Evolutionary conservation across 92 coral and sea anemone species (phyloP), one percentile per base, ranked within the genome.

Genomic region (Epizoanthus rinbou): DNA sequence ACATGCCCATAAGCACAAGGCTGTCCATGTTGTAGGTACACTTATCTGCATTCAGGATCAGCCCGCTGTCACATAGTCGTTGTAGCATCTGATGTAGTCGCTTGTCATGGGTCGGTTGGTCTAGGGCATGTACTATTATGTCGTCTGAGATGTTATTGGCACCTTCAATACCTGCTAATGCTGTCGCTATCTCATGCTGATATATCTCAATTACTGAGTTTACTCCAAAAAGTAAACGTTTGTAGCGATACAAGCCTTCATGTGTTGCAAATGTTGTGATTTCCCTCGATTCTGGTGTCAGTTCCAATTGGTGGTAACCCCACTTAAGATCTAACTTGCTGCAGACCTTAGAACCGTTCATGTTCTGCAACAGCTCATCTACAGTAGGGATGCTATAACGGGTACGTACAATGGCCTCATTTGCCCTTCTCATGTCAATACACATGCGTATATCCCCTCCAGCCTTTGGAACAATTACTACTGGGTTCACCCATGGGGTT

Each of bases 71-170:
- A 8, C 74, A 81, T 69, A 89, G 68, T 17, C 87, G 83, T 21
- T 81, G 63, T 18, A 91, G 80, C 39, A 60, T 59, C 74, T 79
- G 81, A 33, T 74, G 74, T 28, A 91, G 85, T 22, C 81, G 86
- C 85, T 80, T 81, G 74, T 86, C 87, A 79, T 91, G 87, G 41
- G 81, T 86, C 33, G 67, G 68, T 65, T 81, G 67, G 82, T 85
- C 81, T 19, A 73, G 84, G n/a, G 79, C 89, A 50, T 89, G 90
- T 54, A 87, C 89, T 23, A 80, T 83, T 22, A 89, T 92, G 80
- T 92, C 91, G 74, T 92, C 95, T 15, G 92, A 87, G 47, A 84
- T 89, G 86, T 89, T 91, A 8, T 87, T 82, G 1, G 70, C 86
- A 23, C 91, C 80, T 28, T 89, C 84, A 8, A 83, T 74, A 6